Percentiles rank a stretch among this genome's conserved stretches.
phyloP scores from a whole-genome alignment of 1,140 invertebrate genomes.

The Gerris buenoi region DNA sequence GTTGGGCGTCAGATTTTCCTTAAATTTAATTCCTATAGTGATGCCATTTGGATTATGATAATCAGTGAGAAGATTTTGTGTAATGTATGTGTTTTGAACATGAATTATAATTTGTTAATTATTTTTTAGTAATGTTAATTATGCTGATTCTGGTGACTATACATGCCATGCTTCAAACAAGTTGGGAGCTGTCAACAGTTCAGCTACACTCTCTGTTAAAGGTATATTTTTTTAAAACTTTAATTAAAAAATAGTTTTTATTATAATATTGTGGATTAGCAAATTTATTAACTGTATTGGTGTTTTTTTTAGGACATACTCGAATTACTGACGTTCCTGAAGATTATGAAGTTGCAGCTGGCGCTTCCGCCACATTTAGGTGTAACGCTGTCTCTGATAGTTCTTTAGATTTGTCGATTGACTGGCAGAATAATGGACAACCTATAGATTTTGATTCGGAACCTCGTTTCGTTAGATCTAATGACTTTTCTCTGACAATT shows the following conservation, averaged over 20 bases:
- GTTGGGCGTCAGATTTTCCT: too few relatives aligned
- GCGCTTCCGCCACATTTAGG: conserved; percentile 76
- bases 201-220: conserved; percentile 66
- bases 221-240: conserved; percentile 33
- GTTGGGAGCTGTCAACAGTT: conserved; percentile 62
- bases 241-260: too few relatives aligned
- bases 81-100: too few relatives aligned
- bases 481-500: conserved; percentile 85
- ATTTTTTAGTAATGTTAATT: conserved; percentile 48
- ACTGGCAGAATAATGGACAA: conserved; percentile 75
- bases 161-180: conserved; percentile 86
- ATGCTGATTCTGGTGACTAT: conserved; percentile 75
- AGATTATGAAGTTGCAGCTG: conserved; percentile 79
- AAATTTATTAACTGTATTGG: too few relatives aligned
- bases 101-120: too few relatives aligned
- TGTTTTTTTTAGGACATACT: conserved; percentile 49
- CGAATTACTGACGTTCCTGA: conserved; percentile 71
- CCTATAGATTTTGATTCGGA: conserved; percentile 74
- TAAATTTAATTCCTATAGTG: too few relatives aligned
- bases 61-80: too few relatives aligned
- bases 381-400: conserved; percentile 81
- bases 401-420: conserved; percentile 58
- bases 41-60: too few relatives aligned
- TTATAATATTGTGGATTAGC: too few relatives aligned
- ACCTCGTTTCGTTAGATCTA: conserved; percentile 62